phyloP scores from a whole-genome alignment of 2,797 vertebrate genomes.

The Rousettus madagascariensis region DNA sequence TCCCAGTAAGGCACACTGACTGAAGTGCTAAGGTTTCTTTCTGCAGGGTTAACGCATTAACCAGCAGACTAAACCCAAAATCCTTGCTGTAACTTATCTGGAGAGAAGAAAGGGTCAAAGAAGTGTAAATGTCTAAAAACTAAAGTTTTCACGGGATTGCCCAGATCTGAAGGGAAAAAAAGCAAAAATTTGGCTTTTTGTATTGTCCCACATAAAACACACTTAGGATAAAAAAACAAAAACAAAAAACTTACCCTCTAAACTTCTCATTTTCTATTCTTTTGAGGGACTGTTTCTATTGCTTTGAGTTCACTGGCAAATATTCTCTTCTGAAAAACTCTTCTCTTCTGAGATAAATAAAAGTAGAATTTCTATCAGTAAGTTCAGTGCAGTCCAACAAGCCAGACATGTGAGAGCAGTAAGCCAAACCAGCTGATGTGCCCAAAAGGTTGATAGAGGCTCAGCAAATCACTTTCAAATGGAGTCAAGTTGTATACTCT shows the following conservation, averaged over 20 bases:
- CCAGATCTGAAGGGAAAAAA: neutral
- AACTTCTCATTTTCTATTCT: neutral
- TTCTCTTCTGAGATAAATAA: neutral
- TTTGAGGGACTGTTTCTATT: neutral
- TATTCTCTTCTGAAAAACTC: neutral
- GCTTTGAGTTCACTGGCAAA: neutral
- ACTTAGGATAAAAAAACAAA: neutral
- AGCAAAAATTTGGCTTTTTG: neutral
- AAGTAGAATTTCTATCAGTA: neutral
- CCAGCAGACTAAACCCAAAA: neutral
- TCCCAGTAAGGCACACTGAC: accelerated
- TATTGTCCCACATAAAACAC: neutral
- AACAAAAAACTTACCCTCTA: neutral
- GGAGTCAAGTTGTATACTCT: accelerated
- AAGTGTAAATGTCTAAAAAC: neutral
- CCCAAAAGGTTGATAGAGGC: neutral
- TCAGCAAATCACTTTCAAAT: neutral
- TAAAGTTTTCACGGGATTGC: neutral
- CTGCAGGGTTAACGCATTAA: neutral
- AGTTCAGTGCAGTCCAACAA: neutral
- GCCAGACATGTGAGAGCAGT: too few species aligned
- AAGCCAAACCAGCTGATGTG: neutral
- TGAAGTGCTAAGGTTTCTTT: neutral
- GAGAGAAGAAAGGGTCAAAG: neutral
- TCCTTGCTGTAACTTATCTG: too few species aligned